These are phyloP conservation scores for Mamestra brassicae DNA, from an alignment of 2,888 invertebrate genomes.

Conservation along the genomic window DNA sequence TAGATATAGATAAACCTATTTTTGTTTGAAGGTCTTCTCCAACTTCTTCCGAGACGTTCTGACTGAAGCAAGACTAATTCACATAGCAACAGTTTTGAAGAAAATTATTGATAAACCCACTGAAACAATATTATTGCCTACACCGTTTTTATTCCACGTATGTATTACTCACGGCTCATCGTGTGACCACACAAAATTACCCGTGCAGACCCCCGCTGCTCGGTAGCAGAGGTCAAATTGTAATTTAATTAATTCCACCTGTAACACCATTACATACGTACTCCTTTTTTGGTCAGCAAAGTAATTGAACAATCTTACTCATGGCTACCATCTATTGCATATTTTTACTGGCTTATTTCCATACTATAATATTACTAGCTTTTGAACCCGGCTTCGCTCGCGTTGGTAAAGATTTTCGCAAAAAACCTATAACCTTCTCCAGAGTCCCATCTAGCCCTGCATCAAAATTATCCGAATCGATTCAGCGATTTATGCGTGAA, in stretches of 20 bases:
- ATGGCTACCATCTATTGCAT: conserved; percentile 3
- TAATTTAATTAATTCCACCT: conserved; percentile 85
- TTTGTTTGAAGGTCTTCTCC: neutral
- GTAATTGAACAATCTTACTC: conserved; percentile 49
- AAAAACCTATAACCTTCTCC: too few relatives aligned
- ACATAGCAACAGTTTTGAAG: neutral
- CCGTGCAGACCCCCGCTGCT: conserved; percentile 72
- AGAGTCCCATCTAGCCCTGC: too few relatives aligned
- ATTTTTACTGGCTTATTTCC: neutral
- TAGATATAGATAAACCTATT: too few relatives aligned
- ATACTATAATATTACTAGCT: neutral
- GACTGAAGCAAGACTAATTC: neutral
- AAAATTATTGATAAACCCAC: neutral
- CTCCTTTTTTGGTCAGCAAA: conserved; percentile 55
- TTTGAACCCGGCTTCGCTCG: neutral
- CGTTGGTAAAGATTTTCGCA: too few relatives aligned
- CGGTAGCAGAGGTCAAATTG: conserved; percentile 86
- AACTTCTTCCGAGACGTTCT: too few relatives aligned
- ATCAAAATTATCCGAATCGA: too few relatives aligned
- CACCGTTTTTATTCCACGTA: neutral
- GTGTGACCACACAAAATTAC: conserved; percentile 75
- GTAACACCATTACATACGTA: conserved; percentile 24
- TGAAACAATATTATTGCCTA: neutral
- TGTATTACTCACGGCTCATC: conserved; percentile 26
- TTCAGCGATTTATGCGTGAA: too few relatives aligned